Evolutionary conservation across 2,888 invertebrate species (phyloP), one percentile per base, ranked within the genome.

Genomic region (Diogma glabrata): DNA sequence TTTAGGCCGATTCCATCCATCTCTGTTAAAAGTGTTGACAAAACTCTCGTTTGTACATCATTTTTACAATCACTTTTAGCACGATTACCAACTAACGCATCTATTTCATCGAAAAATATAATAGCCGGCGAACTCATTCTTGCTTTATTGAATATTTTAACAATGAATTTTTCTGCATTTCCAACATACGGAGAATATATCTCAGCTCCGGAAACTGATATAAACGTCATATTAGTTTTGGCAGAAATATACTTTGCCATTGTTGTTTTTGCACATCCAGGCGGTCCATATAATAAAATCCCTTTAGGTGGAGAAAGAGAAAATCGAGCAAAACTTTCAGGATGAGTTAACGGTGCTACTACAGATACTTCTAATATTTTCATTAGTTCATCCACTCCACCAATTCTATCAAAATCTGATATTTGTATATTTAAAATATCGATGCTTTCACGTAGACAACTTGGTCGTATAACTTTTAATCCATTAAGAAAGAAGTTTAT

Each of bases 261-360:
- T 5, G 74, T 76, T 1, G 80, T 81, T 65, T 81, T 80, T n/a
- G 77, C 79, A 64, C 80, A 80, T 2, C 81, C 81, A 1, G 81
- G 80, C 5, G 81, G 80, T 0, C 81, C 81, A 63, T 78, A 79
- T 8, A 81, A 64, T 40, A 81, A 62, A 26, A 81, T 68, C 22
- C 80, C 77, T 71, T 53, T 4, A 1, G 80, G 76, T 51, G 75
- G 67, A 23, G 69, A 69, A 30, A 81, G 65, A 6, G 76, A 77
- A 58, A 82, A 70, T 30, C 74, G 64, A 8, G 63, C 58, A 61
- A 79, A 80, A 1, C 73, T 69, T 22, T 72, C 70, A 1, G 74
- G 72, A 55, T 78, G 69, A 53, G 68, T 67, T 12, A 81, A 62
- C 1, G 80, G 79, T 67, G 78, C 75, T 55, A 78, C 69, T 20